Percentiles rank a stretch among this genome's conserved stretches.
Evolutionary conservation across 2,797 vertebrate genomes (phyloP).

Genomic region (Brachyalestes nurse): DNA sequence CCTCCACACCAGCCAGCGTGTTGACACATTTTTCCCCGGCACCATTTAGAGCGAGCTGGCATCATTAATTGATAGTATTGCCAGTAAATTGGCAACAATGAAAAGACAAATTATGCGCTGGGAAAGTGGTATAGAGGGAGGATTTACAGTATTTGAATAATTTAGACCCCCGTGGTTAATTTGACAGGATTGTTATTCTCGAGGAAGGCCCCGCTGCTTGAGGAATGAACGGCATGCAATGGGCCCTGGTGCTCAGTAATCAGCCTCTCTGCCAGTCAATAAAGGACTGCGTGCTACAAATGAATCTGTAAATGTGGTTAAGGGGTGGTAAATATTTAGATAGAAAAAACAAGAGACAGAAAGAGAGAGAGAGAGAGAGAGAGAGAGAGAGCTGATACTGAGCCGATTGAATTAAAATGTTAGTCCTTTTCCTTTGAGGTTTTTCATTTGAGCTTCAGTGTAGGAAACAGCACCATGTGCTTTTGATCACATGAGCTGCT

Average conservation of each 20-base stretch:
- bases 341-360: slow-evolving; percentile 62
- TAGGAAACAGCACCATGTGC: not conserved
- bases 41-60: slow-evolving; percentile 87
- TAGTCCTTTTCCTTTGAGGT: slow-evolving; percentile 50
- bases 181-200: slow-evolving; percentile 98
- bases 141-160: slow-evolving; percentile 99
- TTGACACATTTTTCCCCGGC: slow-evolving; percentile 68
- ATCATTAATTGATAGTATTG: slow-evolving; percentile 94
- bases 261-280: slow-evolving; percentile 76
- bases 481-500: not conserved
- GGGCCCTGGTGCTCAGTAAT: slow-evolving; percentile 52
- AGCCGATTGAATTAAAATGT: slow-evolving; percentile 74
- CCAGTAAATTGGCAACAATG: slow-evolving; percentile 93
- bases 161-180: slow-evolving; percentile 93
- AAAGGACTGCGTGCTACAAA: slow-evolving; percentile 93
- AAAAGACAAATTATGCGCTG: slow-evolving; percentile 97
- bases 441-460: not conserved
- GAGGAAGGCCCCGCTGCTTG: slow-evolving; percentile 88
- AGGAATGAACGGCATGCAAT: slow-evolving; percentile 81
- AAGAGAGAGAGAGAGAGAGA: not conserved
- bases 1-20: slow-evolving; percentile 52
- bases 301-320: slow-evolving; percentile 92
- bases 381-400: slow-evolving; percentile 42
- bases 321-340: slow-evolving; percentile 89
- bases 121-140: slow-evolving; percentile 86